Conservation (phyloP, 1,140 invertebrate genomes). For the Apocrypta bakeri region DNA sequence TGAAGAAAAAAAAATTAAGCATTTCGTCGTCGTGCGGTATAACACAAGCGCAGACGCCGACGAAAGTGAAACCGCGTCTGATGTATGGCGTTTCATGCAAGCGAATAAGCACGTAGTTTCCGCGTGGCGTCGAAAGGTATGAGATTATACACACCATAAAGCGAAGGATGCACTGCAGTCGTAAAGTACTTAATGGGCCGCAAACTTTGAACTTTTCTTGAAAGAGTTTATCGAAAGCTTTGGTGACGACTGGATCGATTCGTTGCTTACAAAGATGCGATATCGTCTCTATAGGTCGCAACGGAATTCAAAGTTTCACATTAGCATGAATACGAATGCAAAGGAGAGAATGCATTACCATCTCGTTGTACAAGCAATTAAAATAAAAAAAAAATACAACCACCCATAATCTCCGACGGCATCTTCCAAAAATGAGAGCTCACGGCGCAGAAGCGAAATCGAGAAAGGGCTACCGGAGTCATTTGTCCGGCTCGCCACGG, state of each 20-base stretch:
- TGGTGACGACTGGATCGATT: not conserved
- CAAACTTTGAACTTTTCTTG: constrained; percentile 27
- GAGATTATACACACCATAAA: not conserved
- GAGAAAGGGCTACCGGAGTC: constrained; percentile 4
- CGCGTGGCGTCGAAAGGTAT: constrained; percentile 8
- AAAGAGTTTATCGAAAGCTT: not conserved
- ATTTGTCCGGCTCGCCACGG: constrained; percentile 47
- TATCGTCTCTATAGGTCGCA: not conserved
- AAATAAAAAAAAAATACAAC: too few species aligned
- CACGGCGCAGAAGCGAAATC: not conserved
- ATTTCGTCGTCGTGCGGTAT: not conserved
- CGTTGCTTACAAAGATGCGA: not conserved
- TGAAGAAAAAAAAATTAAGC: not conserved
- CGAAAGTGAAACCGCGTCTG: constrained; percentile 45
- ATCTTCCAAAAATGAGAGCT: not conserved
- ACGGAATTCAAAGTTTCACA: not conserved
- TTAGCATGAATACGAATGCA: not conserved
- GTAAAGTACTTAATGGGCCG: constrained; percentile 37
- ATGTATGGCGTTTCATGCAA: constrained; percentile 29
- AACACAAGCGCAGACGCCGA: not conserved
- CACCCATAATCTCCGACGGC: not conserved
- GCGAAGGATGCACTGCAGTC: not conserved
- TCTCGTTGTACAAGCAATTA: not conserved
- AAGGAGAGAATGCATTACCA: too few species aligned
- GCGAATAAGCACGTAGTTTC: not conserved